phyloP scores from a whole-genome alignment of 2,888 invertebrate species.

The Drosophila meridiana region DNA sequence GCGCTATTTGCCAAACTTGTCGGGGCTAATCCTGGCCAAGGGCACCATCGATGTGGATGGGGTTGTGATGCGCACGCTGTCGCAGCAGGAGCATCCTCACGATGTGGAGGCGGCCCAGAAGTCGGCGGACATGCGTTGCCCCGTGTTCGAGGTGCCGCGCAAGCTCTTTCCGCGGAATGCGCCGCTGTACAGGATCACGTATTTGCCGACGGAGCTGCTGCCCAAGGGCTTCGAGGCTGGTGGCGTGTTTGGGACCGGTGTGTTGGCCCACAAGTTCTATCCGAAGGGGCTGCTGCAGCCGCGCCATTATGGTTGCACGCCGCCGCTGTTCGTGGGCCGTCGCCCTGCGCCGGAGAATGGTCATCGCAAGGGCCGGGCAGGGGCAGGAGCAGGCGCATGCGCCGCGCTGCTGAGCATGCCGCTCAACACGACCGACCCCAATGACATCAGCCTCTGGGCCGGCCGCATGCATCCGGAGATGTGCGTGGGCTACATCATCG shows the following conservation, averaged over 20 bases:
- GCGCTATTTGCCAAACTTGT: constrained; percentile 35
- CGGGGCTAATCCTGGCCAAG: neutral
- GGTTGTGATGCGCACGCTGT: constrained; percentile 13
- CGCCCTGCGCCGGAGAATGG: neutral
- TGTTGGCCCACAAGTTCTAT: constrained; percentile 33
- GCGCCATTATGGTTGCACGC: constrained; percentile 30
- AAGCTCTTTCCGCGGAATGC: constrained; percentile 24
- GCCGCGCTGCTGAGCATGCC: neutral
- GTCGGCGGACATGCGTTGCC: neutral
- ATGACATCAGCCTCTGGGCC: neutral
- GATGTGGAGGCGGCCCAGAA: constrained; percentile 12
- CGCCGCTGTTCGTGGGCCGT: constrained; percentile 43
- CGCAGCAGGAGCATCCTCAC: constrained; percentile 5
- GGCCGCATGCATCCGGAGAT: neutral
- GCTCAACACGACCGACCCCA: neutral
- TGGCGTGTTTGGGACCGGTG: constrained; percentile 33
- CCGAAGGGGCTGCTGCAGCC: constrained; percentile 19
- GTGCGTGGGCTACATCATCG: constrained; percentile 1
- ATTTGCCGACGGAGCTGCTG: constrained; percentile 25
- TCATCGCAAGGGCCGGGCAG: too few relatives aligned
- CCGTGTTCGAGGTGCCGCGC: constrained; percentile 27
- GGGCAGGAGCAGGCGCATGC: neutral
- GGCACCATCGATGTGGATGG: neutral
- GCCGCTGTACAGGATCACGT: constrained; percentile 26
- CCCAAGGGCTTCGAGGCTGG: constrained; percentile 31